A percentile compares a stretch with the other conserved stretches of the same genome.
Evolutionary conservation across 2,113 vertebrate genomes (phyloP).

Genomic region (Lasiurus cinereus): DNA sequence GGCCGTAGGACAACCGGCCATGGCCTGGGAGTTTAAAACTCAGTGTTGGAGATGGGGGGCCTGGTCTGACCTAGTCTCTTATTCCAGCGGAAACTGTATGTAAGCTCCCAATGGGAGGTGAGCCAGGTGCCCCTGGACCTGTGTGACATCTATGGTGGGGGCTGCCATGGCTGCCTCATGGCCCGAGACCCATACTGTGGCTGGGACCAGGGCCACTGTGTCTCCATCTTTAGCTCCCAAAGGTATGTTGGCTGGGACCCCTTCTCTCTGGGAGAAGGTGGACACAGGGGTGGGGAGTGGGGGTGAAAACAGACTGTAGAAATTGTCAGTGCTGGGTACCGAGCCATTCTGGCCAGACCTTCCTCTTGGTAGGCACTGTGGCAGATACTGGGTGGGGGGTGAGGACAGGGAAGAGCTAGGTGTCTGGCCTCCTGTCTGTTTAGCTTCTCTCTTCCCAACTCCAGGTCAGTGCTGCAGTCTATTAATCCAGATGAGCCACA

Average conservation of each 20-base stretch:
- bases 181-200: slow-evolving; percentile 88
- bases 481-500: slow-evolving; percentile 69
- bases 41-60: background rate
- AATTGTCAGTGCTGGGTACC: background rate
- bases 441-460: background rate
- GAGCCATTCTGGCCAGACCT: background rate
- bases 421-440: background rate
- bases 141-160: slow-evolving; percentile 83
- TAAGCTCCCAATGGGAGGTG: slow-evolving; percentile 82
- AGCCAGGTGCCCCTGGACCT: slow-evolving; percentile 87
- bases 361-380: background rate
- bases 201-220: slow-evolving; percentile 82
- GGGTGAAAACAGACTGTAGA: background rate
- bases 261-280: background rate
- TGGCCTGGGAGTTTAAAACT: background rate
- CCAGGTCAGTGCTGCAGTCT: slow-evolving; percentile 75
- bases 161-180: slow-evolving; percentile 88
- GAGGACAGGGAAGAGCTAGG: background rate
- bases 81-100: slow-evolving; percentile 85
- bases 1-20: background rate
- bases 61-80: slow-evolving; percentile 30
- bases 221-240: slow-evolving; percentile 69
- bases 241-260: slow-evolving; percentile 61
- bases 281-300: background rate
- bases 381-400: background rate